These are phyloP conservation scores for Xiphophorus hellerii DNA, from an alignment of 2,113 vertebrate genomes.

Conservation along the genomic window DNA sequence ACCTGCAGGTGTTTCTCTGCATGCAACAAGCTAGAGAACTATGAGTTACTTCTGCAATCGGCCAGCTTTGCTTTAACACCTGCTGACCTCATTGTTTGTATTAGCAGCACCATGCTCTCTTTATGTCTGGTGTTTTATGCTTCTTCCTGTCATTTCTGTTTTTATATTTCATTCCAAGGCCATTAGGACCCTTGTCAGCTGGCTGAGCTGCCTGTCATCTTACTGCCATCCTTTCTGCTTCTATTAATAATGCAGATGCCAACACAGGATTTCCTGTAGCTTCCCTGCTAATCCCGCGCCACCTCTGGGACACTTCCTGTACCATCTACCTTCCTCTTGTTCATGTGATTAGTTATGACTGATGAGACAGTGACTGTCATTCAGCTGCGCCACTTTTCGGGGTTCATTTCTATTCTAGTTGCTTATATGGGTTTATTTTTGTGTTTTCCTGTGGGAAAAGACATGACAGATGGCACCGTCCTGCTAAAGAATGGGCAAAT, in stretches of 20 bases:
- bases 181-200: slow-evolving; percentile 46
- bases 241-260: slow-evolving; percentile 68
- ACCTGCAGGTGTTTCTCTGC: not conserved
- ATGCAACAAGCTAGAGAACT: not conserved
- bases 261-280: slow-evolving; percentile 63
- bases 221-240: slow-evolving; percentile 40
- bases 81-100: slow-evolving; percentile 53
- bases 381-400: not conserved
- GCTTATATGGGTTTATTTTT: not conserved
- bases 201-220: slow-evolving; percentile 59
- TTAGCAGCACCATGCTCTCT: slow-evolving; percentile 21
- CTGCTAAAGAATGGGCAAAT: slow-evolving; percentile 13
- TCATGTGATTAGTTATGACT: slow-evolving; percentile 3
- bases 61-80: slow-evolving; percentile 31
- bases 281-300: slow-evolving; percentile 59
- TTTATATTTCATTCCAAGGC: slow-evolving; percentile 26
- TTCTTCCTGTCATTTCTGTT: slow-evolving; percentile 5
- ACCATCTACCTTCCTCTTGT: slow-evolving; percentile 12
- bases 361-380: not conserved
- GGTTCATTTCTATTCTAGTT: slow-evolving; percentile 1
- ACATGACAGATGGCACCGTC: slow-evolving; percentile 33
- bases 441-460: not conserved
- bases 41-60: slow-evolving; percentile 32
- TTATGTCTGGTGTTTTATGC: slow-evolving; percentile 9
- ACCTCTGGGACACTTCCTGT: slow-evolving; percentile 39